Conservation (phyloP, 2,888 invertebrate species). For the Dicyrtoma fusca region DNA sequence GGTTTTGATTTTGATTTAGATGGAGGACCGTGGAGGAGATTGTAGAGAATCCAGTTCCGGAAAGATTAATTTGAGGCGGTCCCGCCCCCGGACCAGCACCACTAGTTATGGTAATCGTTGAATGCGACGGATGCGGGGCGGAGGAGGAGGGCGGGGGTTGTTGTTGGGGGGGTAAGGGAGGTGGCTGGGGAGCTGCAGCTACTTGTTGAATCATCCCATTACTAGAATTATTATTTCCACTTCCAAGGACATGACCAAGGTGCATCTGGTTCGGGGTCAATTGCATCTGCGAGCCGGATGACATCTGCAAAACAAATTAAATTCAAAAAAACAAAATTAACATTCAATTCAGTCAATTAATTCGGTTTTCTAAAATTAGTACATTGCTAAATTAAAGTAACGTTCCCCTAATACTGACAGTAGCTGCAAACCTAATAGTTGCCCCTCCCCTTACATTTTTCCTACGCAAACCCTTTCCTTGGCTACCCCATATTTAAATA, state of each 20-base stretch:
- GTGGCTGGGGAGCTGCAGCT: too few relatives aligned
- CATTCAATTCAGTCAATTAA: neutral
- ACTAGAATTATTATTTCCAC: conserved; percentile 27
- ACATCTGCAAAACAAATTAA: conserved; percentile 73
- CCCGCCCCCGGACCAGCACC: too few relatives aligned
- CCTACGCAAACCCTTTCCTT: too few relatives aligned
- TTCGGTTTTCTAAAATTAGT: neutral
- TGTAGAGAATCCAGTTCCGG: too few relatives aligned
- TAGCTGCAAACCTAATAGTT: too few relatives aligned
- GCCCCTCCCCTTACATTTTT: too few relatives aligned
- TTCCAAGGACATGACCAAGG: conserved; percentile 46
- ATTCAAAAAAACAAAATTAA: neutral
- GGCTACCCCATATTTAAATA: too few relatives aligned
- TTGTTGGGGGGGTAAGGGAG: conserved; percentile 19
- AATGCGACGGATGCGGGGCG: neutral
- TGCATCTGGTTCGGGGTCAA: conserved; percentile 80
- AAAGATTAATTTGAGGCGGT: too few relatives aligned
- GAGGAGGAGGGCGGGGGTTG: conserved; percentile 31
- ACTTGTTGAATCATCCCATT: conserved; percentile 28
- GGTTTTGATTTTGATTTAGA: neutral
- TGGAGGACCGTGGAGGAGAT: neutral
- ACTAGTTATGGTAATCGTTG: too few relatives aligned
- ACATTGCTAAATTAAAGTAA: too few relatives aligned
- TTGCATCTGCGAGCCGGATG: conserved; percentile 94
- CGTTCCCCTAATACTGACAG: too few relatives aligned